Percentiles rank a stretch among this genome's conserved stretches.
Conservation (phyloP, 2,797 vertebrate species). For the Poecilia velifera region DNA sequence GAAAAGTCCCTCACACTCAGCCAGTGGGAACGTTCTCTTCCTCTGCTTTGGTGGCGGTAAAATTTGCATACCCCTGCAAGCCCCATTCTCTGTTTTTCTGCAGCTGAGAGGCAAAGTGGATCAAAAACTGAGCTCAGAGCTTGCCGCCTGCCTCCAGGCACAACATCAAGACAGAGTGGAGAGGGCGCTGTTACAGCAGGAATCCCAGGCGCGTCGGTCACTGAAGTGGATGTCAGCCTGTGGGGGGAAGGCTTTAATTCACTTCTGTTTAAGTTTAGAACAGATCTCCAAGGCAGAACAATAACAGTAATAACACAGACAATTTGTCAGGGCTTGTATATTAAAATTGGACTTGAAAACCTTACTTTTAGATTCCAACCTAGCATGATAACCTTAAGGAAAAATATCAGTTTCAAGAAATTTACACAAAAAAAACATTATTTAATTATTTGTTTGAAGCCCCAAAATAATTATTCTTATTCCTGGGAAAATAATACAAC, state of each 20-base stretch:
- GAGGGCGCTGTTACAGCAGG: conserved; percentile 14
- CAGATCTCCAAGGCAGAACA: conserved; percentile 46
- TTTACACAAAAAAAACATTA: not conserved
- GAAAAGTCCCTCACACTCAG: conserved; percentile 67
- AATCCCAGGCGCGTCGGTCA: conserved; percentile 25
- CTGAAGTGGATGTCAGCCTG: conserved; percentile 27
- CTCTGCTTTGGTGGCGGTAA: conserved; percentile 60
- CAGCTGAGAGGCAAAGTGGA: conserved; percentile 44
- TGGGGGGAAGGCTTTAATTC: conserved; percentile 44
- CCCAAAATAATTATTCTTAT: not conserved
- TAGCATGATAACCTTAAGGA: not conserved
- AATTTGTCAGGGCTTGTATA: not conserved
- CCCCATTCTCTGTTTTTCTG: conserved; percentile 57
- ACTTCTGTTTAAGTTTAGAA: conserved; percentile 50
- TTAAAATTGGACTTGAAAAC: not conserved
- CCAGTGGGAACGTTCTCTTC: conserved; percentile 83
- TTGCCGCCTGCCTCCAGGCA: conserved; percentile 35
- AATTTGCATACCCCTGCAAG: conserved; percentile 75
- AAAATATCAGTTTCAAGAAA: not conserved
- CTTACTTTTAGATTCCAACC: not conserved
- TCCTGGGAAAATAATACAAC: not conserved
- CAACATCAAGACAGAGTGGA: conserved; percentile 6
- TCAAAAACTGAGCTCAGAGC: conserved; percentile 31
- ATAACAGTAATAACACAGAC: conserved; percentile 14
- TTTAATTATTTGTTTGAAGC: not conserved